These are phyloP conservation scores for Liopterus haemorrhoidalis DNA, from an alignment of 2,888 invertebrate genomes.

Conservation along the genomic window DNA sequence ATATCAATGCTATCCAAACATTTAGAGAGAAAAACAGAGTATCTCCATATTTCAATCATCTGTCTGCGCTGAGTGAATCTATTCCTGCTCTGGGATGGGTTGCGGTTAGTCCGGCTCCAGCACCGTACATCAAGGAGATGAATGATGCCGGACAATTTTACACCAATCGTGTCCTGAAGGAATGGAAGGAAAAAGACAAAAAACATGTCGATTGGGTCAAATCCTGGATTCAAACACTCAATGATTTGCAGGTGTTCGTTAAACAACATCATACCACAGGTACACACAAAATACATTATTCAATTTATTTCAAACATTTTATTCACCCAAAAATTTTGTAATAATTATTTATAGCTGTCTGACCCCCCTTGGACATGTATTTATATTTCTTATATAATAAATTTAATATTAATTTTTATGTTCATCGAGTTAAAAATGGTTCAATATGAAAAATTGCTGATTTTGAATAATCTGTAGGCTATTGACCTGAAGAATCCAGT, in stretches of 20 bases:
- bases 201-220: constrained; percentile 93
- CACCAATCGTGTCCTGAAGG: constrained; percentile 94
- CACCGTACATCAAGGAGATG: constrained; percentile 97
- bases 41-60: constrained; percentile 85
- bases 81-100: constrained; percentile 97
- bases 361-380: too few species aligned
- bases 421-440: too few species aligned
- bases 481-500: too few species aligned
- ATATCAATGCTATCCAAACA: constrained; percentile 77
- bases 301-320: too few species aligned
- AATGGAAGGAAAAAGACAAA: constrained; percentile 93
- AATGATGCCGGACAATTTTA: constrained; percentile 97
- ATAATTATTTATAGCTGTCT: too few species aligned
- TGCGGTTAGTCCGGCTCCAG: constrained; percentile 84
- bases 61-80: constrained; percentile 93
- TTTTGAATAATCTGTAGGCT: too few species aligned
- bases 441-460: too few species aligned
- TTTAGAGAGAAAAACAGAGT: constrained; percentile 86
- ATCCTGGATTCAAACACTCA: constrained; percentile 82
- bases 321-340: too few species aligned
- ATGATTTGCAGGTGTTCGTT: constrained; percentile 84
- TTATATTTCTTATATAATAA: too few species aligned
- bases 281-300: too few species aligned
- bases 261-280: constrained; percentile 95
- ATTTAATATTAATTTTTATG: too few species aligned